Base-by-base conservation (phyloP, 2,797 vertebrate species). In the Rhinophrynus dorsalis region DNA sequence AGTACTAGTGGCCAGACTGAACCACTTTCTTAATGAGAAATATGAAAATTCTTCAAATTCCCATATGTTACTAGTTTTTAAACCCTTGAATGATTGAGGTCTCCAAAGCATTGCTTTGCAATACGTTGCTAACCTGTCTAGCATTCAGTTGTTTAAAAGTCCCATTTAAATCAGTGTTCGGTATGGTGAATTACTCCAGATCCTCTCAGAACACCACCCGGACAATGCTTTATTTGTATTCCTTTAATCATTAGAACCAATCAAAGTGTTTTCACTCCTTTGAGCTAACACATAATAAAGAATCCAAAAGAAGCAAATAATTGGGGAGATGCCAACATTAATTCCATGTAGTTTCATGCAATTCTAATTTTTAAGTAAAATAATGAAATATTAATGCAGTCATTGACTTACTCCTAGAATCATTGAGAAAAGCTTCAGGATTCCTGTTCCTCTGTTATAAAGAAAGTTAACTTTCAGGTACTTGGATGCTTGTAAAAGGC, bases 311-410 rank as follows among this genome's bases (percentile, higher is more conserved):
- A 12, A 58, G 33, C 35, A 15, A 17, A 11, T 26, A n/a, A 42
- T 42, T 54, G 15, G 35, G 35, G 1, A 17, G 24, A 20, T 65
- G 50, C 62, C 62, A 65, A 26, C 15, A 54, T 65, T 55, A 65
- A 33, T 44, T 65, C 50, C 35, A 23, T 17, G 38, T 42, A 65
- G 17, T 54, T 65, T 65, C 54, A 55, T 42, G 26, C 17, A 32
- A 44, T 54, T 37, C 35, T 44, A 65, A 33, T 66, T 66, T 45
- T 55, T 56, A 51, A 55, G 44, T 21, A 42, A 45, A 18, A 66
- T 66, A 15, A 55, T 66, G 10, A 33, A 66, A 44, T 21, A 55
- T 44, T 9, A 17, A 66, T 66, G 18, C 20, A 32, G 26, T 18
- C 18, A 10, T 7, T n/a, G 37, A 42, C n/a, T n/a, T 55, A 45